Percentiles rank a stretch among this genome's conserved stretches.
Evolutionary conservation across 2,888 invertebrate species (phyloP).

Genomic region (Heliconius charithonia): DNA sequence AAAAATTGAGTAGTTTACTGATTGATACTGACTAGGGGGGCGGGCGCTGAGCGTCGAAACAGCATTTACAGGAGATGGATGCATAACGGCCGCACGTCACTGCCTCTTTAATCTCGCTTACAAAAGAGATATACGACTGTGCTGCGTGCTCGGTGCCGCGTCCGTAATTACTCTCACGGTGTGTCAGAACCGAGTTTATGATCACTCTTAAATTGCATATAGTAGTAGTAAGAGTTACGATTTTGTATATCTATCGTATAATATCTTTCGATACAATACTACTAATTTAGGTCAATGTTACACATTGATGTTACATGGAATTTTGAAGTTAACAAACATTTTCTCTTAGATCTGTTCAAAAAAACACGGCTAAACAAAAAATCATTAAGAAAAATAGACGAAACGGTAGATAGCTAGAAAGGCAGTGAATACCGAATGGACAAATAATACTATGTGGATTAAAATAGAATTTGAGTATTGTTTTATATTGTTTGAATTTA

Average conservation of each 20-base stretch:
- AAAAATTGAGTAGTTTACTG: constrained; percentile 12
- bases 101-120: constrained; percentile 75
- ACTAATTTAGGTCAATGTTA: fast-evolving
- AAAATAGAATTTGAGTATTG: not conserved
- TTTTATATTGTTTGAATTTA: not conserved
- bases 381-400: not conserved
- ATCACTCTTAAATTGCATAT: constrained; percentile 13
- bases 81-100: constrained; percentile 66
- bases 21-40: constrained; percentile 47
- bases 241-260: not conserved
- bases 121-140: constrained; percentile 69
- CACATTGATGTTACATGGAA: no score
- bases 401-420: not conserved
- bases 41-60: constrained; percentile 65
- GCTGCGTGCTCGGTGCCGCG: constrained; percentile 52
- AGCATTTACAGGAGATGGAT: constrained; percentile 75
- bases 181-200: constrained; percentile 33
- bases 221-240: not conserved
- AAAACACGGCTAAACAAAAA: no score
- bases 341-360: no score
- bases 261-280: not conserved
- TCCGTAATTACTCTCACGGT: constrained; percentile 49
- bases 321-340: no score
- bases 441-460: not conserved
- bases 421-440: not conserved